A percentile compares a stretch with the other conserved stretches of the same genome.
Conservation (phyloP, 2,113 vertebrate genomes). For the Thryonomys swinderianus region DNA sequence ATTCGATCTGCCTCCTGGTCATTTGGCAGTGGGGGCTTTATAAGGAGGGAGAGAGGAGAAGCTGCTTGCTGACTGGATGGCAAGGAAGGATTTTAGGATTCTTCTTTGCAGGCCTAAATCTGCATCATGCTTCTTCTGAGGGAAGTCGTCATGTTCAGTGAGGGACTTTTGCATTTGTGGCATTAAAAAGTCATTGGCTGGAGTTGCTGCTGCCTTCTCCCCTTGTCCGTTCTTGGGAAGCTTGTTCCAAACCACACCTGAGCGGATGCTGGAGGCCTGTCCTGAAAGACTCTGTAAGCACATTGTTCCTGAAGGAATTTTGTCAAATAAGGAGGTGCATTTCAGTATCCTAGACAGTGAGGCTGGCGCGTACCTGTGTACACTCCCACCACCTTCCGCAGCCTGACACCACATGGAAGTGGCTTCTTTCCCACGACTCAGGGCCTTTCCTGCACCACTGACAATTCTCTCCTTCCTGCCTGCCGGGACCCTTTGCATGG, state of each 20-base stretch:
- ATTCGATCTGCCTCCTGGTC: background rate
- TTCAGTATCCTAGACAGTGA: rapidly evolving
- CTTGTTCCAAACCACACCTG: background rate
- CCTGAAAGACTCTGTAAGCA: background rate
- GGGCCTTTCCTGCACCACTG: no score
- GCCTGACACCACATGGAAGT: no score
- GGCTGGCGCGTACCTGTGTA: rapidly evolving
- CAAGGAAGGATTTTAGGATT: background rate
- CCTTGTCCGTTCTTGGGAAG: background rate
- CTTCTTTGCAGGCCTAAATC: background rate
- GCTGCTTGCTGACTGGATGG: background rate
- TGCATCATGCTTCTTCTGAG: background rate
- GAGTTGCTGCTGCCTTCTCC: background rate
- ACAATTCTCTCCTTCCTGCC: background rate
- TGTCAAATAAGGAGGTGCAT: background rate
- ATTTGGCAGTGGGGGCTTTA: background rate
- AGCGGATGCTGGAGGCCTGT: background rate
- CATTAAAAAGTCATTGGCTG: no score
- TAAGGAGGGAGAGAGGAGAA: background rate
- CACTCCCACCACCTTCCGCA: background rate
- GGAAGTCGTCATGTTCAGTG: no score
- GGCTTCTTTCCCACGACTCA: rapidly evolving
- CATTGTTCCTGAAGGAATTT: background rate
- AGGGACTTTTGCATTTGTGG: background rate
- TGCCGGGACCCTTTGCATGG: no score